Percentiles rank a stretch among this genome's conserved stretches.
phyloP scores from a whole-genome alignment of 2,113 vertebrate genomes.

The Trogon melanurus region DNA sequence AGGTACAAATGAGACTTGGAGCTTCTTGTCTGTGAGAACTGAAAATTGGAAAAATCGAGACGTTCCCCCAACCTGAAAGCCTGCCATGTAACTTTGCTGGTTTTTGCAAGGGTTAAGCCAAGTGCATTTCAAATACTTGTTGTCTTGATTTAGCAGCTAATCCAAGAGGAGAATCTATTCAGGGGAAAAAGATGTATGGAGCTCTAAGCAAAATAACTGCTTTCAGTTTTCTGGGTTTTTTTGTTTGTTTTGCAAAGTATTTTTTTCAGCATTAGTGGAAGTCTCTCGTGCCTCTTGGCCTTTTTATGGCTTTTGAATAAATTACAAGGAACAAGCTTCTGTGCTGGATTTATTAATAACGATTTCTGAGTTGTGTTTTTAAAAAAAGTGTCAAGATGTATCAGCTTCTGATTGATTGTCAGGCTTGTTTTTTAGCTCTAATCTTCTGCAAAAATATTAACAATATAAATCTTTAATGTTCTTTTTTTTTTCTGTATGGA shows the following conservation, averaged over 20 bases:
- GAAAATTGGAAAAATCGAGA: background rate
- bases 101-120: background rate
- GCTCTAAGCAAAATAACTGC: background rate
- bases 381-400: background rate
- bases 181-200: background rate
- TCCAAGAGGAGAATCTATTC: background rate
- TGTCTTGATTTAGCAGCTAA: background rate
- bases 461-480: background rate
- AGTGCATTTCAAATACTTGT: background rate
- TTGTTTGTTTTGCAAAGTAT: background rate
- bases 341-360: background rate
- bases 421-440: background rate
- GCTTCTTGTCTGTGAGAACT: background rate
- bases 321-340: background rate
- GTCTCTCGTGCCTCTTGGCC: background rate
- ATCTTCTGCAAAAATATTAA: background rate
- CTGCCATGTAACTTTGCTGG: background rate
- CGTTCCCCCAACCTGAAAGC: background rate
- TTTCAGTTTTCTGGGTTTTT: background rate
- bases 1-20: background rate
- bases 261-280: background rate
- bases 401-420: background rate
- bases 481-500: background rate
- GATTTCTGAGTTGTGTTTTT: background rate
- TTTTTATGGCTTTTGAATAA: background rate